These are phyloP conservation scores for Tipula vernalis DNA, from an alignment of 2,888 invertebrate genomes.

Conservation along the genomic window DNA sequence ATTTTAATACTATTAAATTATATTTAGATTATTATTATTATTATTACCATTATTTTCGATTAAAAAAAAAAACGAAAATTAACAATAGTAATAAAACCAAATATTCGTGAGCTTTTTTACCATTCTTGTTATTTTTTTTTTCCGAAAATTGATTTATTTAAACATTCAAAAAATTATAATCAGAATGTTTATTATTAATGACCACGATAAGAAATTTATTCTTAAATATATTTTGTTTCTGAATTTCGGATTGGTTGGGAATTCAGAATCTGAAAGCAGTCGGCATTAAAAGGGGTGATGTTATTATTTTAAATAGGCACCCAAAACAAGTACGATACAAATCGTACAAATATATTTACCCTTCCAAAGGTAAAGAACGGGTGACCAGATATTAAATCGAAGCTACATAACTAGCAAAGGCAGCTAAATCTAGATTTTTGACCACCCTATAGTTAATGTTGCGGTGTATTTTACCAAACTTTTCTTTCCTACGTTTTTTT, in stretches of 20 bases:
- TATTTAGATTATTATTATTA: background rate
- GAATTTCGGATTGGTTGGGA: background rate
- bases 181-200: slow-evolving; percentile 4
- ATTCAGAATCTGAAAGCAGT: background rate
- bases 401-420: background rate
- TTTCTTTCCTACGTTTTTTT: background rate
- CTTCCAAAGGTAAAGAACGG: background rate
- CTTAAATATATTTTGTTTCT: background rate
- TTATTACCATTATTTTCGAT: background rate
- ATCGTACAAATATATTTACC: background rate
- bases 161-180: background rate
- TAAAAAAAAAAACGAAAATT: background rate
- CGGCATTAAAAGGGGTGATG: background rate
- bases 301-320: background rate
- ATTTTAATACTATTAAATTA: background rate
- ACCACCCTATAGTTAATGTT: background rate
- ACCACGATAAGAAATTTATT: slow-evolving; percentile 4
- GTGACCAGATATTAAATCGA: background rate
- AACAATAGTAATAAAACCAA: background rate
- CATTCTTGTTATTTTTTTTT: background rate
- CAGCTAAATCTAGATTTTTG: background rate
- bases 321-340: background rate
- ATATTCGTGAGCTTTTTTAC: background rate
- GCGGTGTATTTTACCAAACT: background rate
- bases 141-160: background rate